A percentile compares a stretch with the other conserved stretches of the same genome.
These are phyloP conservation scores for Bugulina stolonifera DNA, from an alignment of 2,888 invertebrate genomes.

Conservation along the genomic window DNA sequence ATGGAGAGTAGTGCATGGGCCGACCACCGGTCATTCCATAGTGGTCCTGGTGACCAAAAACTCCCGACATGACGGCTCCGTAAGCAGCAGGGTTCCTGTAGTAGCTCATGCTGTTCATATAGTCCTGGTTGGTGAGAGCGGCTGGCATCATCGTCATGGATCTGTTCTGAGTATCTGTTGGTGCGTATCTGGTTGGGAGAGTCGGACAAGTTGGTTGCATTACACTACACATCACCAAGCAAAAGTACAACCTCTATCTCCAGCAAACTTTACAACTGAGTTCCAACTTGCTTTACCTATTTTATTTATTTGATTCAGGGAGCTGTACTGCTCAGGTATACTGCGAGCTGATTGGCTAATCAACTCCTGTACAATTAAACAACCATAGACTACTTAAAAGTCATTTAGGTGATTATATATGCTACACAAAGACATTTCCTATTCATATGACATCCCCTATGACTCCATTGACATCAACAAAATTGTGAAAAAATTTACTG, in stretches of 20 bases:
- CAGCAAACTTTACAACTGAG: neutral
- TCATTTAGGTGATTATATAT: neutral
- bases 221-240: constrained; percentile 29
- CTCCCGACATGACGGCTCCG: constrained; percentile 34
- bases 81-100: constrained; percentile 63
- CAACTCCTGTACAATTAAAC: neutral
- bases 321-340: neutral
- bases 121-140: constrained; percentile 23
- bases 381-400: neutral
- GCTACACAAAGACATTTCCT: neutral
- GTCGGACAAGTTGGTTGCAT: constrained; percentile 41
- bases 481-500: neutral
- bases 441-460: neutral
- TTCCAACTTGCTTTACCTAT: neutral
- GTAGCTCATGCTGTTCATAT: constrained; percentile 59
- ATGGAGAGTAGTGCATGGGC: constrained; percentile 14
- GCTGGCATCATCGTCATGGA: constrained; percentile 24
- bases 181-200: constrained; percentile 41
- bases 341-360: neutral
- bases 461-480: neutral
- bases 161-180: constrained; percentile 28
- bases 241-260: neutral
- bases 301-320: neutral
- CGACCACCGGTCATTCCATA: constrained; percentile 22
- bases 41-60: constrained; percentile 15